Percentiles rank a stretch among this genome's conserved stretches.
Conservation (phyloP, 2,113 vertebrate species). For the Drymodes brunneopygia region DNA sequence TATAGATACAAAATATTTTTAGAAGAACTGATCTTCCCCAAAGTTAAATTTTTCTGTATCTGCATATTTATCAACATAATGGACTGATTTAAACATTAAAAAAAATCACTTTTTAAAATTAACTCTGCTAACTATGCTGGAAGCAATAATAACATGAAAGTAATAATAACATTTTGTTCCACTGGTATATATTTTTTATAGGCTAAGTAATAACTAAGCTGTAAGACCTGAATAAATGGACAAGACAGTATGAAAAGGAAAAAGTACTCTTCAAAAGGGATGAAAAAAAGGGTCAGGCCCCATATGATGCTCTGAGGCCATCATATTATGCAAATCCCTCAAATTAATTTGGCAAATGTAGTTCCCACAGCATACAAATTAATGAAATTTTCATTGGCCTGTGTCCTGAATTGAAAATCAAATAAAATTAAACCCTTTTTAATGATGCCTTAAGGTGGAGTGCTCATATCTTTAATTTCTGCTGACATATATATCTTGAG, state of each 20-base stretch:
- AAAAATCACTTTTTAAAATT: background rate
- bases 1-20: background rate
- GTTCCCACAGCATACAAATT: slow-evolving; percentile 4
- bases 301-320: background rate
- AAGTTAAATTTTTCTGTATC: background rate
- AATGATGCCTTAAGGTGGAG: background rate
- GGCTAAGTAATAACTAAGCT: background rate
- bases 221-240: background rate
- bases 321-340: background rate
- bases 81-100: background rate
- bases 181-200: background rate
- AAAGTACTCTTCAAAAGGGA: background rate
- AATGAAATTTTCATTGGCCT: slow-evolving; percentile 44
- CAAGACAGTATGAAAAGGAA: background rate
- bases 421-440: slow-evolving; percentile 27
- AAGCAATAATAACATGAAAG: background rate
- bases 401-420: slow-evolving; percentile 11
- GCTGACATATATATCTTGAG: background rate
- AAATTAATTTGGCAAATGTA: background rate
- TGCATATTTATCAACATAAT: background rate
- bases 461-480: slow-evolving; percentile 30
- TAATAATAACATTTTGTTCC: background rate
- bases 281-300: background rate
- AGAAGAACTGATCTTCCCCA: background rate
- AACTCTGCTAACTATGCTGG: background rate